Evolutionary conservation across 2,888 invertebrate species (phyloP).

Genomic region (Amphimallon solstitiale): DNA sequence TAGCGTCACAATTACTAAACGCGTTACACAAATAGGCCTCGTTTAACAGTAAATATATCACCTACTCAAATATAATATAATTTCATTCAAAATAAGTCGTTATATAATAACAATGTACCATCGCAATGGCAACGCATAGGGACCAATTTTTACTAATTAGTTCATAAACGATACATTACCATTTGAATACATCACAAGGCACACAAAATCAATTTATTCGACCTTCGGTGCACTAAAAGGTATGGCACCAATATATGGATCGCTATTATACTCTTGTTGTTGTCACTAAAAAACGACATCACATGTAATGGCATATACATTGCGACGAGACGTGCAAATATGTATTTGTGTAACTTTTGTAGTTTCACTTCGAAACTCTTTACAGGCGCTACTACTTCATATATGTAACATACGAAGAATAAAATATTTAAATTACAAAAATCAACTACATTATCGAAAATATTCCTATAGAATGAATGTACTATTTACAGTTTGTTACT

Average conservation of each 20-base stretch:
- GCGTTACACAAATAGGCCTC: not conserved
- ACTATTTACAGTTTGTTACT: too few species aligned
- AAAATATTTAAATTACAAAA: too few species aligned
- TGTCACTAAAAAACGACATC: not conserved
- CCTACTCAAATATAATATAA: not conserved
- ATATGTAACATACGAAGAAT: too few species aligned
- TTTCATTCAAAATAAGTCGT: not conserved
- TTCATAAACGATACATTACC: constrained; percentile 15
- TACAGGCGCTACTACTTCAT: too few species aligned
- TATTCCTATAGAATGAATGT: too few species aligned
- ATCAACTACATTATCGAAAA: too few species aligned
- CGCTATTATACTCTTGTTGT: constrained; percentile 18
- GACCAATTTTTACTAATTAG: constrained; percentile 20
- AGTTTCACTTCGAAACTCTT: too few species aligned
- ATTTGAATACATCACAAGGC: constrained; percentile 1
- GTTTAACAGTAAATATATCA: constrained; percentile 8
- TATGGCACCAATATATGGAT: not conserved
- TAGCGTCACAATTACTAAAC: not conserved
- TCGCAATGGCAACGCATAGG: constrained; percentile 1
- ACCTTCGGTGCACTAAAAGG: constrained; percentile 18
- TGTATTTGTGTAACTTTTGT: too few species aligned
- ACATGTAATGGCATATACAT: not conserved
- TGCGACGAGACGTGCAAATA: not conserved
- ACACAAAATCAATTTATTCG: constrained; percentile 19
- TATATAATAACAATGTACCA: constrained; percentile 8